Evolutionary conservation across 2,797 vertebrate genomes (phyloP).

Genomic region (Streptopelia turtur): DNA sequence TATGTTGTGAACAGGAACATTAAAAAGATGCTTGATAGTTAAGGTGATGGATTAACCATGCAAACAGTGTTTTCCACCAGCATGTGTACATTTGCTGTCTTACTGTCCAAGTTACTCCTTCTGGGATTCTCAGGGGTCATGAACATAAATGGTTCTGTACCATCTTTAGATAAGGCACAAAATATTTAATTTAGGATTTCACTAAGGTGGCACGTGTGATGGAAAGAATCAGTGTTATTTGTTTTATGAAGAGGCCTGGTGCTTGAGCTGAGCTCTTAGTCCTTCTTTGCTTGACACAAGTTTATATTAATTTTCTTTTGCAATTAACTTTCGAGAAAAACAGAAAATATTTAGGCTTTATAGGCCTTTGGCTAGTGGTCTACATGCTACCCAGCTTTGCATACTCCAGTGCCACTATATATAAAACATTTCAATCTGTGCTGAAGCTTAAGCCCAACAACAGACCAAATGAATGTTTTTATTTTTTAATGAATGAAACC

Average conservation of each 20-base stretch:
- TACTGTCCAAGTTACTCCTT: background rate
- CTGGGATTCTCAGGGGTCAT: background rate
- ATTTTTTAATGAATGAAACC: background rate
- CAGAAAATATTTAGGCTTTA: background rate
- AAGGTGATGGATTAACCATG: background rate
- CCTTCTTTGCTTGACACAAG: background rate
- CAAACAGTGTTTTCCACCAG: background rate
- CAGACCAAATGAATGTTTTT: background rate
- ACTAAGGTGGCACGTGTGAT: background rate
- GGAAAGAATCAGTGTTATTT: background rate
- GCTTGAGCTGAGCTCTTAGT: background rate
- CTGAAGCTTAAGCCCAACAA: background rate
- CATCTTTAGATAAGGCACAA: background rate
- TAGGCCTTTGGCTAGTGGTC: background rate
- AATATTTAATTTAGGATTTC: background rate
- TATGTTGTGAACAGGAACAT: background rate
- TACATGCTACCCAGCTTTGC: background rate
- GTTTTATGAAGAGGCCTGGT: background rate
- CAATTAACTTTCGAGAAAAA: background rate
- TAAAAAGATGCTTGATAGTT: background rate
- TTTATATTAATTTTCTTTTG: background rate
- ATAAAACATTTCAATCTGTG: background rate
- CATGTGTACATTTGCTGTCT: background rate
- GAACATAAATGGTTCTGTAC: background rate
- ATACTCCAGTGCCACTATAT: background rate